These are phyloP conservation scores for Peromyscus eremicus DNA, from an alignment of 2,797 vertebrate genomes.

Conservation along the genomic window DNA sequence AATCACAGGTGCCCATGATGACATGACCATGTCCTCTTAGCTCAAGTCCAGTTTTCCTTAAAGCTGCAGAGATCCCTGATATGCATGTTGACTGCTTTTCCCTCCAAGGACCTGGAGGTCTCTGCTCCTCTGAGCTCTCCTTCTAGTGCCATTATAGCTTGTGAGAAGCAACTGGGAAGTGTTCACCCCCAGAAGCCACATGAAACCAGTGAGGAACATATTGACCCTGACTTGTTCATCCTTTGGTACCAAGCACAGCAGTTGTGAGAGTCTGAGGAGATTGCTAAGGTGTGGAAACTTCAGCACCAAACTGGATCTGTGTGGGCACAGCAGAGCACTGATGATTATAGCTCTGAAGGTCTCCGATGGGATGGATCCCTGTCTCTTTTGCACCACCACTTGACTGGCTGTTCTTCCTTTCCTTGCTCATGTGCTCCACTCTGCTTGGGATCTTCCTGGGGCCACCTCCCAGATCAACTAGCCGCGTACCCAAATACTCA, in stretches of 20 bases:
- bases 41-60: background rate
- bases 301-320: background rate
- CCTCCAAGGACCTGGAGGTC: background rate
- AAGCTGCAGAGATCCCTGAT: background rate
- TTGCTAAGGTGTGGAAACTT: background rate
- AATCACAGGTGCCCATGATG: background rate
- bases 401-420: background rate
- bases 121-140: background rate
- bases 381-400: accelerated
- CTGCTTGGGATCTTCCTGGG: background rate
- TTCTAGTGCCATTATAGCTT: background rate
- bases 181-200: background rate
- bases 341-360: background rate
- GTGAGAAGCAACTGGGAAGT: background rate
- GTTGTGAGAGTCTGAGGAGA: background rate
- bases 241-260: background rate
- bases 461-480: background rate
- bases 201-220: background rate
- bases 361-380: no score
- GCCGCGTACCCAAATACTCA: background rate
- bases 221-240: background rate
- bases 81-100: background rate
- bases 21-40: background rate
- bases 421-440: background rate
- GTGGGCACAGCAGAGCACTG: background rate